Evolutionary conservation across 2,888 invertebrate species (phyloP).

Genomic region (Caenorhabditis angaria): DNA sequence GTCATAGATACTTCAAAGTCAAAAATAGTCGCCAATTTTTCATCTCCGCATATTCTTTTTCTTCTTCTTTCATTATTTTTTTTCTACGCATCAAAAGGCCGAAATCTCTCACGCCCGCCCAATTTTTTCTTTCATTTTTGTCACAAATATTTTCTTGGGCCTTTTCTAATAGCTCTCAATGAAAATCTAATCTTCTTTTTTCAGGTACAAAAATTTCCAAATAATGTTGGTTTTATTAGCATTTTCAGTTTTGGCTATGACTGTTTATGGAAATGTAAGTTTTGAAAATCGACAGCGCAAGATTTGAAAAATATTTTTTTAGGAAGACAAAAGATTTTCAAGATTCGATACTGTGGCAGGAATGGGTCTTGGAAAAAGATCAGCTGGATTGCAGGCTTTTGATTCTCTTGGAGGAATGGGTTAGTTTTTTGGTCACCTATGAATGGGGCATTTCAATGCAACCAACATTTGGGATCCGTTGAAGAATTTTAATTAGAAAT

Average conservation of each 20-base stretch:
- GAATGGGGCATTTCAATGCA: no score
- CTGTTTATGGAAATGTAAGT: neutral
- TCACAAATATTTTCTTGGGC: neutral
- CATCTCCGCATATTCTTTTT: neutral
- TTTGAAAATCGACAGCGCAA: no score
- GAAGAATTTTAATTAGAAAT: no score
- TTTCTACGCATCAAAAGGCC: neutral
- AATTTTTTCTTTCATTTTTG: neutral
- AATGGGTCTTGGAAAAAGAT: neutral
- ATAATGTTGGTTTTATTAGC: neutral
- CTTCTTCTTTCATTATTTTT: neutral
- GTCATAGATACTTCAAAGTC: neutral
- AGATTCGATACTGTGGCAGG: neutral
- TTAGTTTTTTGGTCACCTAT: no score
- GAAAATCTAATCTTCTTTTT: no score
- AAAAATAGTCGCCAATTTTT: no score
- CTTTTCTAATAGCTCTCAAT: neutral
- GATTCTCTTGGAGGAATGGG: slow-evolving; percentile 6
- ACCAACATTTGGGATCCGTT: no score
- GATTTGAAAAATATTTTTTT: no score
- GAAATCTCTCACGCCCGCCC: neutral
- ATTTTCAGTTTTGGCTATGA: neutral
- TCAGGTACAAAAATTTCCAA: neutral
- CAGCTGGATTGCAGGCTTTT: neutral
- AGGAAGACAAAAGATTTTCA: neutral